Evolutionary conservation across 2,797 vertebrate species (phyloP), one percentile per base, ranked within the genome.

Genomic region (Cuniculus paca): DNA sequence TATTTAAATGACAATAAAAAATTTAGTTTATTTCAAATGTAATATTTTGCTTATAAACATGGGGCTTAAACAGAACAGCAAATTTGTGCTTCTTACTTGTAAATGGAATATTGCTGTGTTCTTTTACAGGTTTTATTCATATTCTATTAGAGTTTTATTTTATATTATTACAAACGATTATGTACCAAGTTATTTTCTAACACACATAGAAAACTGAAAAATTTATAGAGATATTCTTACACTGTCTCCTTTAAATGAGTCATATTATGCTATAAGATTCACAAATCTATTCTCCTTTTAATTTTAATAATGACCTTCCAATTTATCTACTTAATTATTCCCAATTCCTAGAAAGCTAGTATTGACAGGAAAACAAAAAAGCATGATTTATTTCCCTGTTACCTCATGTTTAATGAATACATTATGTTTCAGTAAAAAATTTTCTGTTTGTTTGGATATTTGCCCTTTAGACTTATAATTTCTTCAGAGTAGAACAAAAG

Each of bases 381-480:
- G 22, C 12, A 26, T 91, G 68, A 74, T 88, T 83, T 74, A 72
- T 94, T 88, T 13, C 48, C 16, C 78, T 58, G 78, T 70, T 89
- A 90, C 36, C 42, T 74, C 0, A 4, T 94, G 2, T 88, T 87
- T 94, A 91, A 86, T 79, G 24, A 91, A 92, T 86, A 74, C 0
- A 16, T 87, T 97, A 91, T 94, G 14, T 77, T 52, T 96, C 28
- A 68, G 3, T 94, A 78, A 94, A 95, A 77, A 91, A 58, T 88
- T 50, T 92, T 92, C 42, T 68, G 39, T 7, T 9, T 95, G 0
- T 56, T 56, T 72, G 5, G 68, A 56, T 78, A 86, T 75, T 88
- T 96, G 12, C 12, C 52, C 31, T n/a, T 77, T 81, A 90, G 26
- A 7, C 0, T 81, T 95, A 14, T 26, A 84, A 45, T 93, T 87